Conservation (phyloP, 2,113 vertebrate species). For the Nestor notabilis region DNA sequence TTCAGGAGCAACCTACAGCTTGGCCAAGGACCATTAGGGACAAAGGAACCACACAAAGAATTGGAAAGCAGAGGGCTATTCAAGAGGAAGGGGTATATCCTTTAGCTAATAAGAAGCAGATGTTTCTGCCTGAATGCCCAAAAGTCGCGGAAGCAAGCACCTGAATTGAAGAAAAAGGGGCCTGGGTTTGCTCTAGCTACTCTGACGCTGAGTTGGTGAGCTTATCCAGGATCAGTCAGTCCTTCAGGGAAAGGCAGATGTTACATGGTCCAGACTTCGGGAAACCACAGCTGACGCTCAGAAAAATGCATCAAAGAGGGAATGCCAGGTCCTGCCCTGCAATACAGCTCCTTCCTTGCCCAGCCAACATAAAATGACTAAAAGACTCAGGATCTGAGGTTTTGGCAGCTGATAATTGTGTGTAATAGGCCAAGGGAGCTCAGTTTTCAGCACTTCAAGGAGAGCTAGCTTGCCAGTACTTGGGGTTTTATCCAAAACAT, state of each 20-base stretch:
- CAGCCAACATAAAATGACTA: background rate
- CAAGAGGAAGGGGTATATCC: background rate
- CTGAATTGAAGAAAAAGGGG: background rate
- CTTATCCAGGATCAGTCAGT: background rate
- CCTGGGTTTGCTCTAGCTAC: background rate
- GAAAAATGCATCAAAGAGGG: background rate
- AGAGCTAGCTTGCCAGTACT: background rate
- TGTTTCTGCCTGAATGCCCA: background rate
- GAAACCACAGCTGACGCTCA: background rate
- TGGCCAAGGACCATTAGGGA: rapidly evolving
- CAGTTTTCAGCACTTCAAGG: background rate
- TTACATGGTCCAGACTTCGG: rapidly evolving
- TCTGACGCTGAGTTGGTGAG: background rate
- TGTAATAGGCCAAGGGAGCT: background rate
- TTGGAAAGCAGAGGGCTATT: background rate
- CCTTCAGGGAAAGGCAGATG: background rate
- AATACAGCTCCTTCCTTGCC: background rate
- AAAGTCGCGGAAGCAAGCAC: background rate
- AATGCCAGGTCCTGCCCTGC: background rate
- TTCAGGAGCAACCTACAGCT: background rate
- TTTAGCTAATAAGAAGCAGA: background rate
- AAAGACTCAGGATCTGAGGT: background rate
- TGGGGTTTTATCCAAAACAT: background rate
- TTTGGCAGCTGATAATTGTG: background rate
- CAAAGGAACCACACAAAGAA: background rate